Evolutionary conservation across 2,113 vertebrate genomes (phyloP), one percentile per base, ranked within the genome.

Genomic region (Myrmecobius fasciatus): DNA sequence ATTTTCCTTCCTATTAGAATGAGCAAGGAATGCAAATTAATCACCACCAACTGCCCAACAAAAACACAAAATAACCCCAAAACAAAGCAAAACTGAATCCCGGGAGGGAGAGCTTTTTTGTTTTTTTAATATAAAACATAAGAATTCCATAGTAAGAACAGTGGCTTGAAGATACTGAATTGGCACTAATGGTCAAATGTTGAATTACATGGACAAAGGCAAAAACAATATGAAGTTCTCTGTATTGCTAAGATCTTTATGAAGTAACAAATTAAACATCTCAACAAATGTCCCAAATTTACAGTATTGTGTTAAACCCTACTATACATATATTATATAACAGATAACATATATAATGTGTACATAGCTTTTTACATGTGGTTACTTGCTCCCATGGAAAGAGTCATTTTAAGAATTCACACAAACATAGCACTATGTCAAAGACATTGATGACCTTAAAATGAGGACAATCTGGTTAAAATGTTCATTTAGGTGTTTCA

Each of bases 171-270:
- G 97, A 97, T 88, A 94, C 0, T 11, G 3, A 49, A 93, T 97
- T 96, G 97, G 90, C 51, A 43, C 56, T 53, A 0, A 94, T 0
- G 95, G 95, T 3, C 9, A 96, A 91, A 92, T 31, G 67, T 52
- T 96, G 98, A 98, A 98, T 98, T 97, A 98, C 97, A 98, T 97
- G 98, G 98, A 98, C 98, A 36, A 95, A 95, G 97, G 98, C 97
- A 97, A 94, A 89, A 91, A 95, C 5, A 89, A 94, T n/a, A 93
- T 46, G 89, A 49, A 95, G 43, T n/a, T 12, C 24, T 89, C 49
- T 89, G 11, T 54, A 49, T 9, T 54, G 36, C 17, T 49, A 89
- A 93, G n/a, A 91, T 75, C 92, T 94, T 49, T 25, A 83, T 46
- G 91, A 94, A 90, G 47, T 91, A 52, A 92, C 36, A 28, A 75